phyloP scores from a whole-genome alignment of 2,888 invertebrate species.

The Cephalotes varians region DNA sequence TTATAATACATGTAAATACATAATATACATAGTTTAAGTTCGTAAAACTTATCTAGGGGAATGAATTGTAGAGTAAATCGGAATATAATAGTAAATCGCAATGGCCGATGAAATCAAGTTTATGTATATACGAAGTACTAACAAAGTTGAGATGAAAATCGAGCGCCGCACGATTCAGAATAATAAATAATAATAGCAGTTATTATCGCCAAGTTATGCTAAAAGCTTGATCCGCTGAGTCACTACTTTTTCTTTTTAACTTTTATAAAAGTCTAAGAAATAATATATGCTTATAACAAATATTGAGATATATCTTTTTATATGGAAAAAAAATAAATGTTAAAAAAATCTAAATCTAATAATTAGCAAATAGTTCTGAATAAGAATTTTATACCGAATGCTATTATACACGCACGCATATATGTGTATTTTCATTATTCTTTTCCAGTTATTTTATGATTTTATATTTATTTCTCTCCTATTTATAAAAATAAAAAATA shows the following conservation, averaged over 20 bases:
- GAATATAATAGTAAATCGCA: conserved; percentile 31
- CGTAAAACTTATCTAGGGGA: conserved; percentile 24
- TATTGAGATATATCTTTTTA: not conserved
- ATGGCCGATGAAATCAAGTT: conserved; percentile 1
- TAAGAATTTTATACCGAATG: not conserved
- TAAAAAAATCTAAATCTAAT: not conserved
- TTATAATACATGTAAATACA: conserved; percentile 47
- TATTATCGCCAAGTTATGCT: conserved; percentile 5
- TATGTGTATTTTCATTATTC: not conserved
- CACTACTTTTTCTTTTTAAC: not conserved
- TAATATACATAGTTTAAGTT: conserved; percentile 37
- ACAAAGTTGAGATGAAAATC: conserved; percentile 10
- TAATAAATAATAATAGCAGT: not conserved
- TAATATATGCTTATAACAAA: not conserved
- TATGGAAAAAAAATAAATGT: not conserved
- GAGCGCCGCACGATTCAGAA: conserved; percentile 24
- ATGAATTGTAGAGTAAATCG: conserved; percentile 33
- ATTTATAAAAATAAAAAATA: conserved; percentile 12
- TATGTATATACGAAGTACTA: conserved; percentile 26
- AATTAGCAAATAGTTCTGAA: not conserved
- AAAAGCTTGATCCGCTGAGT: not conserved
- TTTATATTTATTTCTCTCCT: not conserved
- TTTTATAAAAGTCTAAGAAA: conserved; percentile 1
- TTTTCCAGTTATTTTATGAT: not conserved
- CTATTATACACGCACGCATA: not conserved